Evolutionary conservation across 2,113 vertebrate species (phyloP).

Genomic region (Dipodomys merriami): DNA sequence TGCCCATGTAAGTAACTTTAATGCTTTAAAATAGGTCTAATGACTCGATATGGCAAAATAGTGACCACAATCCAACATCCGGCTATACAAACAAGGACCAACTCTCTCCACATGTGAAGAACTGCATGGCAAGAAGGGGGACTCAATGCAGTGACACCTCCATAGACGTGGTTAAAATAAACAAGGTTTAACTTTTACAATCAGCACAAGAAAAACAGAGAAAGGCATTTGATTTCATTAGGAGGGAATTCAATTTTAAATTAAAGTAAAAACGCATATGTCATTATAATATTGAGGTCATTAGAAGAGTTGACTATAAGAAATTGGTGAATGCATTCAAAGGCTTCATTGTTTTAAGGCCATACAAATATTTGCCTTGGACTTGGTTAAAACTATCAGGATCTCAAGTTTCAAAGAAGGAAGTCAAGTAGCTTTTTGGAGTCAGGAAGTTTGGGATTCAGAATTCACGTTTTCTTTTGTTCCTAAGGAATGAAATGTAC

Average conservation of each 20-base stretch:
- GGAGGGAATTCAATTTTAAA: constrained; percentile 52
- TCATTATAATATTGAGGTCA: neutral
- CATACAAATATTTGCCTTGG: constrained; percentile 64
- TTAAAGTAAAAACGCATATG: constrained; percentile 47
- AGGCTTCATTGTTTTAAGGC: constrained; percentile 20
- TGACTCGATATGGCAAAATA: constrained; percentile 35
- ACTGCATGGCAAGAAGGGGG: neutral
- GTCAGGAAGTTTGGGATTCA: constrained; percentile 34
- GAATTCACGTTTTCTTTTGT: constrained; percentile 28
- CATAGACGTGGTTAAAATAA: constrained; percentile 32
- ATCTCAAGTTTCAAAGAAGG: constrained; percentile 61
- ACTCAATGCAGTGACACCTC: constrained; percentile 38
- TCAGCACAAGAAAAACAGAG: constrained; percentile 40
- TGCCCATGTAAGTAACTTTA: constrained; percentile 25
- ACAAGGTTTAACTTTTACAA: constrained; percentile 7
- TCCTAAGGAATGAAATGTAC: constrained; percentile 49
- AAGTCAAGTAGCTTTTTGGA: constrained; percentile 16
- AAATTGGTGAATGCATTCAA: constrained; percentile 49
- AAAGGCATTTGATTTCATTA: constrained; percentile 19
- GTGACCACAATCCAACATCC: neutral
- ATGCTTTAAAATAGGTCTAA: constrained; percentile 40
- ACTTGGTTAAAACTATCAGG: constrained; percentile 52
- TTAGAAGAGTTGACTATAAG: neutral
- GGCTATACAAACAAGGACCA: constrained; percentile 58
- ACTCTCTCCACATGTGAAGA: neutral